phyloP scores from a whole-genome alignment of 2,888 invertebrate genomes.

The Clivina fossor region DNA sequence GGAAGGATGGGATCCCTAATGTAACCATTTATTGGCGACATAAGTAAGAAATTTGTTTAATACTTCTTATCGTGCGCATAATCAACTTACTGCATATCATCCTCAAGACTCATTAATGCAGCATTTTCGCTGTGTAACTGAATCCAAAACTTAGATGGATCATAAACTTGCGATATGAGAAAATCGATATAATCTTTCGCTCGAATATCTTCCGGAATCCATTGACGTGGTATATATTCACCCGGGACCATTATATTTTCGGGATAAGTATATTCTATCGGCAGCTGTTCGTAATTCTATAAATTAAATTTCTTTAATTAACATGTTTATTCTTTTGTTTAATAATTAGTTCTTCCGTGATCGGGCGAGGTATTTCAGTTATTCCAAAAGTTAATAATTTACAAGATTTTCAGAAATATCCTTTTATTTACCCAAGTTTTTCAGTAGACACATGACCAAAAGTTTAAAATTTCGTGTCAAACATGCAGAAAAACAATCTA shows the following conservation, averaged over 20 bases:
- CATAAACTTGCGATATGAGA: slow-evolving; percentile 58
- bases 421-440: no score
- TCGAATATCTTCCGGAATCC: slow-evolving; percentile 39
- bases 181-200: slow-evolving; percentile 49
- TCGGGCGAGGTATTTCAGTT: no score
- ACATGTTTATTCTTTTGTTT: slow-evolving; percentile 1
- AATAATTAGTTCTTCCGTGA: neutral
- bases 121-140: slow-evolving; percentile 47
- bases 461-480: no score
- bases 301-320: slow-evolving; percentile 5
- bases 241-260: slow-evolving; percentile 42
- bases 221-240: slow-evolving; percentile 39
- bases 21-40: no score
- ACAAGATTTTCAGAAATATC: no score
- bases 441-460: no score
- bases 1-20: no score
- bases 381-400: no score
- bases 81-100: slow-evolving; percentile 58
- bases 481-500: no score
- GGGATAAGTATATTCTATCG: slow-evolving; percentile 36
- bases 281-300: no score
- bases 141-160: slow-evolving; percentile 62
- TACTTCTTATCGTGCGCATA: no score
- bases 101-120: slow-evolving; percentile 55
- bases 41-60: no score